phyloP scores from a whole-genome alignment of 2,113 vertebrate species.

The Cromileptes altivelis region DNA sequence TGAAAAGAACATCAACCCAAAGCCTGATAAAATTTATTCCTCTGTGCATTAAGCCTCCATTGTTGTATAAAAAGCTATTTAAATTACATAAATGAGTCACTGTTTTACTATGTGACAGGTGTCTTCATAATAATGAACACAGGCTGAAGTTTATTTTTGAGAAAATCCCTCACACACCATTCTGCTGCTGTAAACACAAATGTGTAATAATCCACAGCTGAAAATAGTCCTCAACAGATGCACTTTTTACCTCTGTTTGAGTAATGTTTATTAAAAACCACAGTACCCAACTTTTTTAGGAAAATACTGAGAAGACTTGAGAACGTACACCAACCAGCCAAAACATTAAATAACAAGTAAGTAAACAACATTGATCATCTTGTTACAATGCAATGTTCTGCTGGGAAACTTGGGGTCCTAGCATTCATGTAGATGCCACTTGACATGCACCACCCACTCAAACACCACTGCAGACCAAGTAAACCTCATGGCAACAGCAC shows the following conservation, averaged over 20 bases:
- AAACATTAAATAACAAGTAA: too few relatives aligned
- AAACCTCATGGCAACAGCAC: too few relatives aligned
- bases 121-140: not conserved
- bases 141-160: too few relatives aligned
- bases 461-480: too few relatives aligned
- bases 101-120: constrained; percentile 16
- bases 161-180: too few relatives aligned
- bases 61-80: constrained; percentile 16
- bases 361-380: too few relatives aligned
- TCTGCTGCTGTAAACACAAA: constrained; percentile 13
- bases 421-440: too few relatives aligned
- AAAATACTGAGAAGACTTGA: too few relatives aligned
- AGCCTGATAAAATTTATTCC: not conserved
- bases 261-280: not conserved
- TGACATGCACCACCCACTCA: too few relatives aligned
- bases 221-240: constrained; percentile 23
- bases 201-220: constrained; percentile 26
- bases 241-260: constrained; percentile 1
- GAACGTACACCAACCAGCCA: too few relatives aligned
- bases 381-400: too few relatives aligned
- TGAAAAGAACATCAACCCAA: not conserved
- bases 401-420: too few relatives aligned
- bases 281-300: not conserved
- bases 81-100: constrained; percentile 18
- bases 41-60: constrained; percentile 12